phyloP scores from a whole-genome alignment of 2,797 vertebrate genomes.

The Pristis pectinata region DNA sequence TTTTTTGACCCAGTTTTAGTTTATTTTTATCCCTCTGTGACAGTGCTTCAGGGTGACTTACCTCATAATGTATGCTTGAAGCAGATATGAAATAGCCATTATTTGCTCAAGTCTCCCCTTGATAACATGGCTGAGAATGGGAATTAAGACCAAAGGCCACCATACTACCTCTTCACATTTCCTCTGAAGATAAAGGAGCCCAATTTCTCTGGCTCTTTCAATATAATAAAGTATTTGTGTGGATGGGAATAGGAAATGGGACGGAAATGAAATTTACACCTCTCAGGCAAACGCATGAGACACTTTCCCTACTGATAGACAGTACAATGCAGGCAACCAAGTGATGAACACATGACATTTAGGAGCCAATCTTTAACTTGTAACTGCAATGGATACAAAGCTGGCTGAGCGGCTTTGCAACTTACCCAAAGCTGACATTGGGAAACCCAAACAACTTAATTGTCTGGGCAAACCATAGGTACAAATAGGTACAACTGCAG shows the following conservation, averaged over 20 bases:
- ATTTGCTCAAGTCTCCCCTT: background rate
- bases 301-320: background rate
- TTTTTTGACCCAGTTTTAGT: background rate
- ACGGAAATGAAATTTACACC: background rate
- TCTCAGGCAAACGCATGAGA: background rate
- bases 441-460: background rate
- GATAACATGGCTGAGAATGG: background rate
- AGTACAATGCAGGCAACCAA: background rate
- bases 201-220: background rate
- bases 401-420: background rate
- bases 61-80: background rate
- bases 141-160: background rate
- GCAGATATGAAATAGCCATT: background rate
- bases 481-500: background rate
- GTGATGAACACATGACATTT: background rate
- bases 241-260: background rate
- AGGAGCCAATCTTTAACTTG: background rate
- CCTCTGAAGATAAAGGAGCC: background rate
- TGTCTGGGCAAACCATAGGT: background rate
- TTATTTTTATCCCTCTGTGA: conserved; percentile 11
- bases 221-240: background rate
- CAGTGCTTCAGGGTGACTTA: background rate
- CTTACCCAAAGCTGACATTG: background rate
- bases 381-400: background rate
- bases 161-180: background rate